Base-by-base conservation (phyloP, 2,113 vertebrate genomes). In the Zingel zingel region DNA sequence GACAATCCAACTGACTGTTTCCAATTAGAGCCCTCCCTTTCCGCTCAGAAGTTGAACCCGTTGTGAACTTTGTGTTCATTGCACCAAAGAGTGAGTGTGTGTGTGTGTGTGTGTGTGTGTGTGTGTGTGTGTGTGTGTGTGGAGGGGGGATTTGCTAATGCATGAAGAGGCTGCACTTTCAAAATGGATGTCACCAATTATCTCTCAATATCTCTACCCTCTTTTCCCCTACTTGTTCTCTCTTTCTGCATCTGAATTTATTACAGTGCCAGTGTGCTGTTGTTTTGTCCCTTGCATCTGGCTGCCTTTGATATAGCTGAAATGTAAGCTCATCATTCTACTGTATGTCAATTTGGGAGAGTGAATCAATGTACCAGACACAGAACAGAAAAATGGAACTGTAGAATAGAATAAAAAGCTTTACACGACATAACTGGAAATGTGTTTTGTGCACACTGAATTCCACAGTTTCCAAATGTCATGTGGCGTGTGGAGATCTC, bases 1-100 rank as follows among this genome's bases (percentile, higher is more conserved):
- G 33, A 88, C 51, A 58, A 76, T 83, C 47, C 72, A 65, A 81
- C 79, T 53, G 57, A 71, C 57, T 92, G 83, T 81, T 90, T 92
- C 83, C 57, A 91, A 84, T 93, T 88, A 88, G 59, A 61, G 65
- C 59, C 8, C 2, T 39, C 19, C 5, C 3, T 77, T 58, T 74
- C 72, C 56, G 53, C 51, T 80, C 63, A 56, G 47, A 30, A 39
- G 21, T 6, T 88, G 83, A 90, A 91, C 91, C 69, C 59, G 12
- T 0, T 1, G 27, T 88, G 85, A 92, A 90, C 89, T 82, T 50
- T 82, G 59, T 66, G 62, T 47, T 73, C 47, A 51, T n/a, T 70
- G 84, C 33, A 54, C 30, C 30, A 69, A 53, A 72, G 16, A 6
- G 64, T 66, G 65, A 59, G 58, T 47, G 21, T 2, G 57, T 79